phyloP scores from a whole-genome alignment of 2,797 vertebrate genomes.

The Xyrichtys novacula region DNA sequence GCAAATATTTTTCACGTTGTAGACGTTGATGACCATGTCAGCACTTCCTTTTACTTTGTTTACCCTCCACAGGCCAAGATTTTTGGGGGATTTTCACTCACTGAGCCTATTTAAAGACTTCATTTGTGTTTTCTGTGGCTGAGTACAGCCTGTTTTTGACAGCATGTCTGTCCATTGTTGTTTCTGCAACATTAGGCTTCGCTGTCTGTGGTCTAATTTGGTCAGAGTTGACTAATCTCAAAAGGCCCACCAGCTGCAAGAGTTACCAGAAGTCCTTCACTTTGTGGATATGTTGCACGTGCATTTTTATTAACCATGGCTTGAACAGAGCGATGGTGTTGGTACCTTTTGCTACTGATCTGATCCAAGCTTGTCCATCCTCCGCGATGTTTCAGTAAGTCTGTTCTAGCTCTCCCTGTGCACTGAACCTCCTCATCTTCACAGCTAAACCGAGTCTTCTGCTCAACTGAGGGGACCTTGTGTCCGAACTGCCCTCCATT shows the following conservation, averaged over 20 bases:
- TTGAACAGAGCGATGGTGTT: constrained; percentile 20
- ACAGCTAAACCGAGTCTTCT: constrained; percentile 13
- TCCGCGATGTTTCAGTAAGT: constrained; percentile 2
- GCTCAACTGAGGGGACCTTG: constrained; percentile 14
- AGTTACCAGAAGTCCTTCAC: constrained; percentile 50
- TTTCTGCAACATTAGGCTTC: constrained; percentile 52
- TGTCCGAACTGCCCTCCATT: not conserved
- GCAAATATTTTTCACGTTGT: constrained; percentile 68
- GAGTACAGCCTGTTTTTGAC: constrained; percentile 58
- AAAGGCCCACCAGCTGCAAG: constrained; percentile 67
- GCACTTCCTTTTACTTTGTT: constrained; percentile 77
- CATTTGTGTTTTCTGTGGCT: constrained; percentile 61
- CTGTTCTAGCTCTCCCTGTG: constrained; percentile 4
- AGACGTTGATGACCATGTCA: constrained; percentile 51
- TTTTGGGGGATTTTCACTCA: constrained; percentile 79
- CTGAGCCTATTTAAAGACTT: constrained; percentile 74
- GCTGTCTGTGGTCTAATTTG: constrained; percentile 64
- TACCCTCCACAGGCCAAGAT: constrained; percentile 63
- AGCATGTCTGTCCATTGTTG: constrained; percentile 74
- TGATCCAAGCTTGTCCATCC: not conserved
- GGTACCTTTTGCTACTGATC: not conserved
- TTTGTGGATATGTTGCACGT: constrained; percentile 14
- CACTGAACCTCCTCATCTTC: constrained; percentile 8
- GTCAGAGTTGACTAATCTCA: constrained; percentile 64
- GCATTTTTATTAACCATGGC: constrained; percentile 5